These are phyloP conservation scores for Acronicta leporina DNA, from an alignment of 2,888 invertebrate species.

Conservation along the genomic window DNA sequence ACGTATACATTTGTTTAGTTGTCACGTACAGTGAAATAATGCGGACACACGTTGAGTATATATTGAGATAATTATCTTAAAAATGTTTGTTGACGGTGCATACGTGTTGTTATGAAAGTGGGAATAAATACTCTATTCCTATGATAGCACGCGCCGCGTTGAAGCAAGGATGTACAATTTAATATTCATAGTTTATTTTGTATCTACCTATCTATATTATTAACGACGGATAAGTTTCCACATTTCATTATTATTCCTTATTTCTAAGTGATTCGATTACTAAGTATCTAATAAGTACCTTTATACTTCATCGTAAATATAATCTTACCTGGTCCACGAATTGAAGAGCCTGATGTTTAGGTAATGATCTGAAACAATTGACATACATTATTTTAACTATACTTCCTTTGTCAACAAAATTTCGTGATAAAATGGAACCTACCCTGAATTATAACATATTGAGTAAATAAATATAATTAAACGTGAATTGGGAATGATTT, in stretches of 20 bases:
- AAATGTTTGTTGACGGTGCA: conserved; percentile 34
- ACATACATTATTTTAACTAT: conserved; percentile 16
- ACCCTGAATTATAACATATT: conserved; percentile 19
- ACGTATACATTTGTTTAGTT: conserved; percentile 56
- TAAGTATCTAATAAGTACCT: neutral
- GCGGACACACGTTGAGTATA: conserved; percentile 43
- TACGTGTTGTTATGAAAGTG: conserved; percentile 47
- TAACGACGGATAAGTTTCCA: neutral
- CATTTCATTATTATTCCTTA: neutral
- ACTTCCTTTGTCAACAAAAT: neutral
- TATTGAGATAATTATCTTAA: conserved; percentile 52
- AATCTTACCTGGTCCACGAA: conserved; percentile 42
- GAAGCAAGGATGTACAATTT: conserved; percentile 4
- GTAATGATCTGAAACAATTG: conserved; percentile 57
- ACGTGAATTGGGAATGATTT: conserved; percentile 28
- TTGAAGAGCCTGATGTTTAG: conserved; percentile 21
- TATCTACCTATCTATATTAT: too few relatives aligned
- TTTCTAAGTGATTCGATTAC: neutral
- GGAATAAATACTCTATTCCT: conserved; percentile 26
- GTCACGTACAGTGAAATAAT: conserved; percentile 58
- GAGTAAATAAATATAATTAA: conserved; percentile 8
- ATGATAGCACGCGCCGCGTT: conserved; percentile 16
- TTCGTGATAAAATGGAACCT: neutral
- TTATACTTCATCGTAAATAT: neutral
- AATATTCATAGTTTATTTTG: conserved; percentile 9